Evolutionary conservation across 2,113 vertebrate species (phyloP), one percentile per base, ranked within the genome.

Genomic region (Oreochromis tanganicae): DNA sequence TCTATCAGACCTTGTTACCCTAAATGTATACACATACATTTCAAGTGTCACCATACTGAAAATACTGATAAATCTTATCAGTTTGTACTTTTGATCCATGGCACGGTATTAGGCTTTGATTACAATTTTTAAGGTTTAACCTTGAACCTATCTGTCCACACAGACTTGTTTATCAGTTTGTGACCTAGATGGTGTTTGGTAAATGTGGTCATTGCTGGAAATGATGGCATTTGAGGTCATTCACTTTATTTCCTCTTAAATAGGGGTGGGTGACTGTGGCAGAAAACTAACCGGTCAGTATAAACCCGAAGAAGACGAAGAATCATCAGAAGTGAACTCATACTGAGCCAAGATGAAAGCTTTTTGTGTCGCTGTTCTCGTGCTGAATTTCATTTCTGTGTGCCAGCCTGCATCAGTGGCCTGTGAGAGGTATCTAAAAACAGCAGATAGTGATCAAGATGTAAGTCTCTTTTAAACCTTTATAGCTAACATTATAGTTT

Each of bases 361-460:
- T 16, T 48, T 87, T 75, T 89, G 54, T 54, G 36, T 85, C 19
- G 38, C 24, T 54, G n/a, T 56, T 61, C 41, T 86, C 54, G 12
- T 84, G 56, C 41, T 90, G 48, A 87, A 81, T 79, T 75, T 90
- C 55, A 29, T 27, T 73, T 78, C 89, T 41, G 85, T 83, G 82
- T 85, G 91, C 41, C 75, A 81, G 55, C 1, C 81, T 73, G 82
- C 84, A 2, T 10, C 87, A 2, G 13, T 92, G 82, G 46, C 79
- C 0, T 90, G 88, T 83, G 38, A 90, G 14, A 55, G 29, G 32
- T 29, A 88, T 21, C 8, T 66, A 50, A 84, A 89, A 36, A 34
- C 55, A 79, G 29, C 7, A 13, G 81, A 86, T 24, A 56, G 3
- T 5, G 13, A 2, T 8, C 36, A n/a, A 50, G 68, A 87, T 24